phyloP scores from a whole-genome alignment of 2,113 vertebrate genomes.

The Ivindomyrus marchei region DNA sequence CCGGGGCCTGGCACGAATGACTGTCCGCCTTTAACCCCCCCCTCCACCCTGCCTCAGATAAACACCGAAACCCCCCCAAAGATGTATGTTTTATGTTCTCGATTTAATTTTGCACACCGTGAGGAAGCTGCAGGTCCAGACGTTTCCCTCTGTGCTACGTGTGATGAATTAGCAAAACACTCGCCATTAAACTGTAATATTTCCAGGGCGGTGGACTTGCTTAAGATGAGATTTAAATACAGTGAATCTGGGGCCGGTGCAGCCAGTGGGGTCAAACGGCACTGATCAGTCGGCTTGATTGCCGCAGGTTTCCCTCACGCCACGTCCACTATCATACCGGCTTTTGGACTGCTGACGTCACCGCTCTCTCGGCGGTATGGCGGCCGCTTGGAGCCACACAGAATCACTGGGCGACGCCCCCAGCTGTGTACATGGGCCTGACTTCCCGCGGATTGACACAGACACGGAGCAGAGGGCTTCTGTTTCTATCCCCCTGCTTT shows the following conservation, averaged over 20 bases:
- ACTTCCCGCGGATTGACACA: slow-evolving; percentile 17
- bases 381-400: background rate
- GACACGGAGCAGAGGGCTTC: slow-evolving; percentile 29
- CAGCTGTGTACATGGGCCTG: background rate
- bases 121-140: background rate
- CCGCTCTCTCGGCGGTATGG: background rate
- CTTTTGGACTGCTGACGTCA: background rate
- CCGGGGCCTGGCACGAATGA: slow-evolving; percentile 36
- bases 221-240: background rate
- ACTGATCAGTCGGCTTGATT: background rate
- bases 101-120: background rate
- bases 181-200: background rate
- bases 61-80: background rate
- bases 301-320: background rate
- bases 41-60: slow-evolving; percentile 32
- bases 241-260: background rate
- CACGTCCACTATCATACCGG: background rate
- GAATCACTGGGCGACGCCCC: background rate
- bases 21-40: slow-evolving; percentile 31
- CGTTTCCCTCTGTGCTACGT: background rate
- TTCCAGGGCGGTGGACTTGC: background rate
- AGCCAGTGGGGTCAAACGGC: background rate
- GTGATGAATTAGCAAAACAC: slow-evolving; percentile 3
- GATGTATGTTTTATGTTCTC: background rate
- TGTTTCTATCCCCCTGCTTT: slow-evolving; percentile 22